Conservation (phyloP, 2,797 vertebrate genomes). For the Macropodus opercularis region DNA sequence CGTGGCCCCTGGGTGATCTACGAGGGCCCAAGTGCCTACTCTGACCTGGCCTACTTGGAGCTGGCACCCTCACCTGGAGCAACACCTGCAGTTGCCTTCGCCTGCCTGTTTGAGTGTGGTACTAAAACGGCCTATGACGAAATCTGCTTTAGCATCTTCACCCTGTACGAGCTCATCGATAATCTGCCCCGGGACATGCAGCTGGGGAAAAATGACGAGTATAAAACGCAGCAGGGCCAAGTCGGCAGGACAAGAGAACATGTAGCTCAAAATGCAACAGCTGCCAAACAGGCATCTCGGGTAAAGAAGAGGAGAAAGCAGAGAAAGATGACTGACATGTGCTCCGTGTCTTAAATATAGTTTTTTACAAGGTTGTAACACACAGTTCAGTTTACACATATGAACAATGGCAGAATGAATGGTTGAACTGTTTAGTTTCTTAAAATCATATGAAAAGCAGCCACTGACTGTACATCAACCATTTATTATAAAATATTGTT, state of each 20-base stretch:
- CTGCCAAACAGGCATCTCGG: slow-evolving; percentile 4
- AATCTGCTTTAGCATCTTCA: slow-evolving; percentile 93
- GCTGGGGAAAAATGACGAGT: not conserved
- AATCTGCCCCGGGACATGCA: slow-evolving; percentile 77
- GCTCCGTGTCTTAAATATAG: slow-evolving; percentile 54
- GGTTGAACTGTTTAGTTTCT: not conserved
- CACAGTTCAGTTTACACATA: not conserved
- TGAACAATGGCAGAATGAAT: not conserved
- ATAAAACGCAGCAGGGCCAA: not conserved
- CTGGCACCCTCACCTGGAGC: slow-evolving; percentile 66
- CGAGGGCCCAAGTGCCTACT: slow-evolving; percentile 93
- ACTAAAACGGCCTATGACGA: slow-evolving; percentile 86
- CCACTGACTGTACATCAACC: not conserved
- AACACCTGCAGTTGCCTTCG: slow-evolving; percentile 80
- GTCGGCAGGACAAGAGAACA: not conserved
- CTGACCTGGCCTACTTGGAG: slow-evolving; percentile 89
- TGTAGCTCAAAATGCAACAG: slow-evolving; percentile 2
- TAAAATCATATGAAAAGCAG: not conserved
- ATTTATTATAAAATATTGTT: not conserved
- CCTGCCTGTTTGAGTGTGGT: slow-evolving; percentile 92
- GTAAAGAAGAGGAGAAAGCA: slow-evolving; percentile 55
- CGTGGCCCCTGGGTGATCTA: slow-evolving; percentile 93
- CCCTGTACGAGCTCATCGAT: slow-evolving; percentile 87
- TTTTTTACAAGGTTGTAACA: not conserved
- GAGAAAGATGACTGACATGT: slow-evolving; percentile 52